Conservation (phyloP, 92 coral and sea anemone species). For the Umimayanthus chanpuru region DNA sequence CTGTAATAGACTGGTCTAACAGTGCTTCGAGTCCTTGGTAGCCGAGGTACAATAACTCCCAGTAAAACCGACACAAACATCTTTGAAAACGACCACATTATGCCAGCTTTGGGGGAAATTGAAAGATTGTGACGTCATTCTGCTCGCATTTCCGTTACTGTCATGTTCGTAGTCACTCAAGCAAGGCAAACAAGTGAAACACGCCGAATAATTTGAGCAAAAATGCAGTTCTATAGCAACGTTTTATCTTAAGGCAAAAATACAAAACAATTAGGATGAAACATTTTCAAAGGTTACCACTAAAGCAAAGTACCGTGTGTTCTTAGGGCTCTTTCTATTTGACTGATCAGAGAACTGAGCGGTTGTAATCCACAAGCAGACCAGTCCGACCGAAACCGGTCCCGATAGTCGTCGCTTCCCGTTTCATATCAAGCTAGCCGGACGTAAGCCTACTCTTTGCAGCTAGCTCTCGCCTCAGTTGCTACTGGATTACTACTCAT, state of each 20-base stretch:
- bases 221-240: background rate
- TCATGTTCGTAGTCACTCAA: background rate
- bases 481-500: no score
- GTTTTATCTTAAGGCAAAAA: background rate
- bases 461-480: background rate
- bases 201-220: background rate
- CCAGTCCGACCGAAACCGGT: background rate
- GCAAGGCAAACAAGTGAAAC: background rate
- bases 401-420: background rate
- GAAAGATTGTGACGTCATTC: background rate
- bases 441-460: background rate
- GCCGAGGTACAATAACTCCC: no score
- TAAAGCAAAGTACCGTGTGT: background rate
- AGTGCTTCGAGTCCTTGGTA: no score
- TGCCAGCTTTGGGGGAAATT: background rate
- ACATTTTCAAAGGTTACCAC: background rate
- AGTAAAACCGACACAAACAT: background rate
- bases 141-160: background rate
- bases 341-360: background rate
- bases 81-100: background rate
- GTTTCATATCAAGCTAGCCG: background rate
- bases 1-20: no score
- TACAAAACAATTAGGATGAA: background rate
- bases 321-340: background rate
- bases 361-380: no score